A percentile compares a stretch with the other conserved stretches of the same genome.
phyloP scores from a whole-genome alignment of 1,140 invertebrate genomes.

The Drosophila chauvacae region DNA sequence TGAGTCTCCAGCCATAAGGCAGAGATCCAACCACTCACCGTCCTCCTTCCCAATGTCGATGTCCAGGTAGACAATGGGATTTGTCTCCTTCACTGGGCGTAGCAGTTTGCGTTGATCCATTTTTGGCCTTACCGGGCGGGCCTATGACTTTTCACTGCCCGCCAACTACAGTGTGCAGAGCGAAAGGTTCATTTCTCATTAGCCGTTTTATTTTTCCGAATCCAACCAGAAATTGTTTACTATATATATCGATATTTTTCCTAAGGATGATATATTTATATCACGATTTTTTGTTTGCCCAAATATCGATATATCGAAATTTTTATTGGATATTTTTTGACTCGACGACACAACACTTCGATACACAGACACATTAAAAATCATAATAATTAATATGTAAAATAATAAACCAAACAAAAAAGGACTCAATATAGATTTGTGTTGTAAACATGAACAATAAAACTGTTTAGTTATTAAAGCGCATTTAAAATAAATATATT shows the following conservation, averaged over 20 bases:
- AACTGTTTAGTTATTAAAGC: too few relatives aligned
- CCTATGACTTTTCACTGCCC: constrained; percentile 26
- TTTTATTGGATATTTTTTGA: too few relatives aligned
- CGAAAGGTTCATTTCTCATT: neutral
- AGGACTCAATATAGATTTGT: too few relatives aligned
- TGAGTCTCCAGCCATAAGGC: constrained; percentile 6
- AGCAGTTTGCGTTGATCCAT: constrained; percentile 58
- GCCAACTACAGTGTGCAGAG: constrained; percentile 1
- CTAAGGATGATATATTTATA: too few relatives aligned
- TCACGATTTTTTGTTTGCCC: too few relatives aligned
- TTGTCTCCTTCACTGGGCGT: constrained; percentile 62
- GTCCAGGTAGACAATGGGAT: constrained; percentile 89
- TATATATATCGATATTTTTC: neutral
- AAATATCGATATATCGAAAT: too few relatives aligned
- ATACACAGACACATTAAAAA: too few relatives aligned
- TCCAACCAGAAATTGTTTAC: constrained; percentile 24
- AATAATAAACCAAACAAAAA: too few relatives aligned
- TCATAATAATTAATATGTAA: too few relatives aligned
- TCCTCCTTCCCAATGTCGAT: constrained; percentile 87
- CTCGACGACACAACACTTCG: too few relatives aligned
- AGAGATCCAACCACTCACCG: constrained; percentile 64
- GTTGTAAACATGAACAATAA: too few relatives aligned
- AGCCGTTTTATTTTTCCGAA: constrained; percentile 7
- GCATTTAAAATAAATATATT: too few relatives aligned
- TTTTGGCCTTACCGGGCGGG: constrained; percentile 29